Percentiles rank a stretch among this genome's conserved stretches.
Evolutionary conservation across 2,113 vertebrate species (phyloP).

Genomic region (Lucifuga dentata): DNA sequence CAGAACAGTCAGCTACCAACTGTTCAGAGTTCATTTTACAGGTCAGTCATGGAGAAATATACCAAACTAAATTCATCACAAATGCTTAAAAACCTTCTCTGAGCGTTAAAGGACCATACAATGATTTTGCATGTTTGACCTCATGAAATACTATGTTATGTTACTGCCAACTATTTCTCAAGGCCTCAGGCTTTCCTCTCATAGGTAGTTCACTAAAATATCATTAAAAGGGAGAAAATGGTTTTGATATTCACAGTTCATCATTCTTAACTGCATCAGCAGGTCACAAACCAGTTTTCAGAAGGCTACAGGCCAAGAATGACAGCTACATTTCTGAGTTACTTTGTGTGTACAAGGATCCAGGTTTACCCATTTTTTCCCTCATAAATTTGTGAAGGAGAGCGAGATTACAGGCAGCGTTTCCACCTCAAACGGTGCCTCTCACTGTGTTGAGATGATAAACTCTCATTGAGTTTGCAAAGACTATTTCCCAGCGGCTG

Average conservation of each 20-base stretch:
- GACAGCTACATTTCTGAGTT: constrained; percentile 32
- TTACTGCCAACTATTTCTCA: no score
- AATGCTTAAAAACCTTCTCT: not conserved
- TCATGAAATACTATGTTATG: no score
- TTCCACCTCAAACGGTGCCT: constrained; percentile 64
- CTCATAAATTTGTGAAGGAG: constrained; percentile 59
- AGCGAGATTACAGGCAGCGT: constrained; percentile 62
- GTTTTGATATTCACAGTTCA: not conserved
- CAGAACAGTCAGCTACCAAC: constrained; percentile 17
- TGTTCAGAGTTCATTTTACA: constrained; percentile 23
- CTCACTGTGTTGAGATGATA: constrained; percentile 68
- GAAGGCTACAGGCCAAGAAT: constrained; percentile 1
- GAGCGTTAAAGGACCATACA: no score
- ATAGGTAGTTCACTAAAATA: not conserved
- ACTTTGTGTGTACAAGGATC: constrained; percentile 53
- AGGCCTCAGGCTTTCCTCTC: no score
- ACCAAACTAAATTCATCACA: not conserved
- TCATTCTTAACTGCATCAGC: not conserved
- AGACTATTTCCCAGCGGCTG: constrained; percentile 77
- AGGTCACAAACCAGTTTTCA: constrained; percentile 18
- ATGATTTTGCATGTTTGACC: no score
- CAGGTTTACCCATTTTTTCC: constrained; percentile 38
- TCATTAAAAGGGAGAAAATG: not conserved
- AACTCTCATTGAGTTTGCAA: constrained; percentile 78
- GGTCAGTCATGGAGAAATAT: not conserved